phyloP scores from a whole-genome alignment of 2,113 vertebrate genomes.

The Oncorhynchus nerka region DNA sequence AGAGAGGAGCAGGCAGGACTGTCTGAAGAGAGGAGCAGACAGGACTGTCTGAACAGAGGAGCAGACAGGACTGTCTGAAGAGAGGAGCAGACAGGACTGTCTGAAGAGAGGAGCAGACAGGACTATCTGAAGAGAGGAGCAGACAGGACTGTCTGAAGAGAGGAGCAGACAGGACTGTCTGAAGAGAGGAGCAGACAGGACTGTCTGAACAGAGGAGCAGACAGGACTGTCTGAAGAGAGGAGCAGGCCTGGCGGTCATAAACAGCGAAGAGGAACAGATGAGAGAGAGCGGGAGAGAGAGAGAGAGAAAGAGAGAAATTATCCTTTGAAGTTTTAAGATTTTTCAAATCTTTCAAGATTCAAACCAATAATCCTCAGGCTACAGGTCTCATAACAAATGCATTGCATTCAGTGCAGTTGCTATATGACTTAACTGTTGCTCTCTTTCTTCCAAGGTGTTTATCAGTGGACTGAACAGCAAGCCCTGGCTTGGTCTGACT shows the following conservation, averaged over 20 bases:
- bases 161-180: constrained; percentile 1
- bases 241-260: constrained; percentile 17
- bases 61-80: too few species aligned
- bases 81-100: too few species aligned
- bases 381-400: too few species aligned
- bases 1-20: neutral
- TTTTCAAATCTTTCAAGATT: too few species aligned
- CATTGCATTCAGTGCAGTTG: too few species aligned
- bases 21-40: constrained; percentile 1
- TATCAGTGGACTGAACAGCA: neutral
- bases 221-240: neutral
- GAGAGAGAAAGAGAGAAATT: neutral
- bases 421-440: too few species aligned
- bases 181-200: constrained; percentile 1
- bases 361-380: too few species aligned
- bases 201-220: neutral
- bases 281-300: neutral
- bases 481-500: constrained; percentile 17
- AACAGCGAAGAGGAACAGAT: constrained; percentile 8
- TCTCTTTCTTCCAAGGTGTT: neutral
- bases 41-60: too few species aligned
- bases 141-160: too few species aligned
- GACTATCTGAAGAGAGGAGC: too few species aligned
- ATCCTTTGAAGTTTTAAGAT: too few species aligned
- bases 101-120: too few species aligned